Evolutionary conservation across 2,113 vertebrate genomes (phyloP), one percentile per base, ranked within the genome.

Genomic region (Oryzias woworae): DNA sequence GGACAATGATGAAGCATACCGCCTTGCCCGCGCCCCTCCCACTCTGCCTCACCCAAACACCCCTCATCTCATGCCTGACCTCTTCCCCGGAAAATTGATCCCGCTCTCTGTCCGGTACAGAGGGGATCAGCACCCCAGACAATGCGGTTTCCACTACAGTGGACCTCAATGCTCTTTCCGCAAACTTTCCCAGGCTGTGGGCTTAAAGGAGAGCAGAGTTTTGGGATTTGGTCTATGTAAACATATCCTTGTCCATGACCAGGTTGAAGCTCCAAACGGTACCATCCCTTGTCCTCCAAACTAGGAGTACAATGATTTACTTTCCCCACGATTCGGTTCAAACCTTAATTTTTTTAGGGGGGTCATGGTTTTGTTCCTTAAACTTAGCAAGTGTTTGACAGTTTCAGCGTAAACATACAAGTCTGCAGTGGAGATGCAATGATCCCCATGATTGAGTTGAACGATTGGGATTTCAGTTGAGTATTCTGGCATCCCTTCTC

Each of bases 121-220:
- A 81, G 58, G 49, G 85, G 85, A 89, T 90, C 83, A 89, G 75
- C 63, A 41, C 44, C 49, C 75, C 82, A 88, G 88, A 91, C 90
- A 91, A 89, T 81, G 71, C 69, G 60, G 62, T 90, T 89, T 92
- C 86, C 89, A 89, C 77, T 66, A 90, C 80, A 89, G 24, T 91
- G 87, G 79, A 88, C 82, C 86, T 83, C 88, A 87, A 89, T 91
- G 77, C 69, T 50, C 72, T 82, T 67, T 89, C 80, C 80, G 83
- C 63, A 90, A 92, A 92, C 91, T 90, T 92, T 92, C 91, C 91
- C 92, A 92, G 86, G 88, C 77, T 46, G 73, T 41, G 51, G 83
- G 91, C 89, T 92, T 92, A 92, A 85, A 79, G 69, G 65, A 74
- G 77, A 68, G 53, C 69, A 87, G 50, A 58, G 57, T 62, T 64